Percentiles rank a stretch among this genome's conserved stretches.
Conservation (phyloP, 2,797 vertebrate genomes). For the Periophthalmus magnuspinnatus region DNA sequence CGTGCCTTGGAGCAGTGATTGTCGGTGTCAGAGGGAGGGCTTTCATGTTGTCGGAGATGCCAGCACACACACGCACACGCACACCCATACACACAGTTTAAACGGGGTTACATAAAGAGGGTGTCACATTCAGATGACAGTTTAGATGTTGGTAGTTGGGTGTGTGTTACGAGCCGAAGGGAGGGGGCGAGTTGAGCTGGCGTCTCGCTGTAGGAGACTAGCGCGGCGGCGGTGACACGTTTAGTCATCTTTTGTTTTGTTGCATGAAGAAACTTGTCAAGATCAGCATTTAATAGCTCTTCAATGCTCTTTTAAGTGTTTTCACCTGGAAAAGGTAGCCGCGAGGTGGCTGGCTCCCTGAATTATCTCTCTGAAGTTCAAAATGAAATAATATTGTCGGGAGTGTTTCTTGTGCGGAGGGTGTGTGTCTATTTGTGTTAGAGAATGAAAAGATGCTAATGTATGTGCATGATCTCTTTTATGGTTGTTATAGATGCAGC, state of each 20-base stretch:
- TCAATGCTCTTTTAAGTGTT: conserved; percentile 73
- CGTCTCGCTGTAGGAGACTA: conserved; percentile 62
- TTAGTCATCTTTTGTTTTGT: conserved; percentile 80
- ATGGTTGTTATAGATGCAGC: conserved; percentile 19
- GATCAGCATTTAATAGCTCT: conserved; percentile 79
- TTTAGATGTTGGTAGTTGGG: conserved; percentile 71
- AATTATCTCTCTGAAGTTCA: conserved; percentile 79
- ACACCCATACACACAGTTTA: conserved; percentile 56
- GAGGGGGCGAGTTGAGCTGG: conserved; percentile 41
- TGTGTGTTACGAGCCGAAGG: conserved; percentile 45
- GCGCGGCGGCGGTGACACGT: conserved; percentile 65
- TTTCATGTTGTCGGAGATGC: conserved; percentile 73
- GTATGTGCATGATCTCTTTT: conserved; percentile 37
- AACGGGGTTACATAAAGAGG: conserved; percentile 81
- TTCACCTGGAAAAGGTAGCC: conserved; percentile 76
- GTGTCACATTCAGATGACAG: conserved; percentile 80
- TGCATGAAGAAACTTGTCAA: conserved; percentile 78
- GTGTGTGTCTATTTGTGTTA: conserved; percentile 44
- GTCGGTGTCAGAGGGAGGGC: conserved; percentile 72
- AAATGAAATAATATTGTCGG: conserved; percentile 64
- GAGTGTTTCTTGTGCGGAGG: conserved; percentile 49
- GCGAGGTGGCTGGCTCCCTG: conserved; percentile 74
- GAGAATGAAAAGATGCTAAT: conserved; percentile 31
- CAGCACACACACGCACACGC: conserved; percentile 56
- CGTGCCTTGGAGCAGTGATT: conserved; percentile 77